phyloP scores from a whole-genome alignment of 2,113 vertebrate genomes.

The Puntigrus tetrazona region DNA sequence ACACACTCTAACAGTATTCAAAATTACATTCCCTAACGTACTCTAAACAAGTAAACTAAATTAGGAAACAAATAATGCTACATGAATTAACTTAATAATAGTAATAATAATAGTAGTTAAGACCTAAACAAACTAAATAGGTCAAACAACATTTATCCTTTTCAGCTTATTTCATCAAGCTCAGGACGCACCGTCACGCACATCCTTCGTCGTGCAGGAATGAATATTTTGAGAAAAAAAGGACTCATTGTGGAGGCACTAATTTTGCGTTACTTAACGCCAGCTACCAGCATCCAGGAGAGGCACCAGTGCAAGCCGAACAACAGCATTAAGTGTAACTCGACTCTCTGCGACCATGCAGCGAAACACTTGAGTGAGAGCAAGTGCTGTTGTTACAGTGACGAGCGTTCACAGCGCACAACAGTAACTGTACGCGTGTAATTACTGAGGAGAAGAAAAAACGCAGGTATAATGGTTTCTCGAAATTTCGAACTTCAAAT shows the following conservation, averaged over 20 bases:
- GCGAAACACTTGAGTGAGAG: slow-evolving; percentile 28
- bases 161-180: neutral
- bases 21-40: neutral
- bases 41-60: neutral
- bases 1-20: neutral
- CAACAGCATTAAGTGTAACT: slow-evolving; percentile 47
- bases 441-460: neutral
- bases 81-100: neutral
- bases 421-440: neutral
- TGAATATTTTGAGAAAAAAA: slow-evolving; percentile 10
- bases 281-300: slow-evolving; percentile 49
- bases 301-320: slow-evolving; percentile 6
- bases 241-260: neutral
- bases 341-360: slow-evolving; percentile 42
- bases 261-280: slow-evolving; percentile 33
- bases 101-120: neutral
- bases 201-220: neutral
- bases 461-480: neutral
- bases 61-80: neutral
- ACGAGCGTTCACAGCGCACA: neutral
- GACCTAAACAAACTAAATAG: neutral
- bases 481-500: neutral
- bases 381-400: neutral
- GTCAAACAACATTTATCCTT: neutral
- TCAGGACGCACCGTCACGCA: neutral